These are phyloP conservation scores for Tetranychus urticae DNA, from an alignment of 1,140 invertebrate genomes.

Conservation along the genomic window DNA sequence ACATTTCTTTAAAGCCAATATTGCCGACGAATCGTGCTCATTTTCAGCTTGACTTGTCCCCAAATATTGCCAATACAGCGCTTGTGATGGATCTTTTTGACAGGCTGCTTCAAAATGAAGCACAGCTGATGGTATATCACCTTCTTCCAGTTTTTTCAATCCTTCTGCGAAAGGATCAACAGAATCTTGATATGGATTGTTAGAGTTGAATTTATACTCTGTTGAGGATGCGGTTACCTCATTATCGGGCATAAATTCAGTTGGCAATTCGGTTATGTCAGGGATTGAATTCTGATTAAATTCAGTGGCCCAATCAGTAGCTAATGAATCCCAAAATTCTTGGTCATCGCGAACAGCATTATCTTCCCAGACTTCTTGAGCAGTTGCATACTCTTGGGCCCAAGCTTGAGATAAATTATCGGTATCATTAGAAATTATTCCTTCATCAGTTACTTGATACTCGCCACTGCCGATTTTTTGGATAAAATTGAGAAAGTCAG, in stretches of 20 bases:
- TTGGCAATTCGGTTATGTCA: background rate
- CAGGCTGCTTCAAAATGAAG: slow-evolving; percentile 87
- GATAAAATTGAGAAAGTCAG: slow-evolving; percentile 60
- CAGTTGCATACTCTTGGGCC: background rate
- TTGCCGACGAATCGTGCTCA: slow-evolving; percentile 37
- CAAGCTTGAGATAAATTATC: background rate
- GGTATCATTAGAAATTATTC: background rate
- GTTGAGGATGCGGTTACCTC: background rate
- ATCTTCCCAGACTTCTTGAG: background rate
- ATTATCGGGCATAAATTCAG: background rate
- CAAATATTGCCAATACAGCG: slow-evolving; percentile 35
- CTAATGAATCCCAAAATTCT: slow-evolving; percentile 45
- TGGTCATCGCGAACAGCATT: slow-evolving; percentile 22
- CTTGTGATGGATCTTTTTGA: slow-evolving; percentile 51
- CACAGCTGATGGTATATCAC: slow-evolving; percentile 82
- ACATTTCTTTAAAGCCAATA: slow-evolving; percentile 33
- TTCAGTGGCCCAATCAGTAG: slow-evolving; percentile 43
- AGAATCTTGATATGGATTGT: slow-evolving; percentile 43
- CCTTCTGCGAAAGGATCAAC: slow-evolving; percentile 59
- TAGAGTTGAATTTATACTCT: slow-evolving; percentile 55
- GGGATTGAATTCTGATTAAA: background rate
- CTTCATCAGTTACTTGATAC: background rate
- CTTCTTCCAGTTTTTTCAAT: slow-evolving; percentile 47
- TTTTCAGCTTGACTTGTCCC: slow-evolving; percentile 76
- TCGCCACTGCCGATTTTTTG: slow-evolving; percentile 36